Conservation (phyloP, 1,140 invertebrate species). For the Littorina saxatilis region DNA sequence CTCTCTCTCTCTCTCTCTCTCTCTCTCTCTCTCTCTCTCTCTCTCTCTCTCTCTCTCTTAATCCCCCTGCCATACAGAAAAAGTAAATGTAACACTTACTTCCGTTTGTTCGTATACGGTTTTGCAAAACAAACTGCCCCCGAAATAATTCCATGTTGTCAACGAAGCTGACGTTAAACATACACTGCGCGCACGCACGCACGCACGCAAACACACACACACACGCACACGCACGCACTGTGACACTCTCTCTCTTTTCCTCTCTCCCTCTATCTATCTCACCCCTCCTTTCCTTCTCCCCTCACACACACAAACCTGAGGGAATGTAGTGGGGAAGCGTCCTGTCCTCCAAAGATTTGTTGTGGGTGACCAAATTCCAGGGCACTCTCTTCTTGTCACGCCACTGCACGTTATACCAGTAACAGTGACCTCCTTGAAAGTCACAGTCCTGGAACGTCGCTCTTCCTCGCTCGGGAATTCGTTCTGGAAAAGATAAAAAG, state of each 20-base stretch:
- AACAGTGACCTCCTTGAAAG: background rate
- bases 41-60: background rate
- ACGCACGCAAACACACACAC: too few species aligned
- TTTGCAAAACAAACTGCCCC: too few species aligned
- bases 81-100: background rate
- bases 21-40: background rate
- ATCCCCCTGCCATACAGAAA: background rate
- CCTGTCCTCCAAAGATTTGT: too few species aligned
- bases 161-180: too few species aligned
- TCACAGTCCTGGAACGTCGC: conserved; percentile 1
- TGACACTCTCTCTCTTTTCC: too few species aligned
- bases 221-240: too few species aligned
- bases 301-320: too few species aligned
- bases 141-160: too few species aligned
- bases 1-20: background rate
- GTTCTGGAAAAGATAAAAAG: background rate
- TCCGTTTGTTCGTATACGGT: too few species aligned
- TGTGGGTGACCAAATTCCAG: background rate
- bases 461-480: background rate
- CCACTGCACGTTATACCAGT: background rate
- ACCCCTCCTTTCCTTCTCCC: too few species aligned
- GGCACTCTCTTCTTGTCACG: background rate
- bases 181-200: background rate
- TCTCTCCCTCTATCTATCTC: too few species aligned
- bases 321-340: too few species aligned